Evolutionary conservation across 2,113 vertebrate species (phyloP), one percentile per base, ranked within the genome.

Genomic region (Pterocles orientalis): DNA sequence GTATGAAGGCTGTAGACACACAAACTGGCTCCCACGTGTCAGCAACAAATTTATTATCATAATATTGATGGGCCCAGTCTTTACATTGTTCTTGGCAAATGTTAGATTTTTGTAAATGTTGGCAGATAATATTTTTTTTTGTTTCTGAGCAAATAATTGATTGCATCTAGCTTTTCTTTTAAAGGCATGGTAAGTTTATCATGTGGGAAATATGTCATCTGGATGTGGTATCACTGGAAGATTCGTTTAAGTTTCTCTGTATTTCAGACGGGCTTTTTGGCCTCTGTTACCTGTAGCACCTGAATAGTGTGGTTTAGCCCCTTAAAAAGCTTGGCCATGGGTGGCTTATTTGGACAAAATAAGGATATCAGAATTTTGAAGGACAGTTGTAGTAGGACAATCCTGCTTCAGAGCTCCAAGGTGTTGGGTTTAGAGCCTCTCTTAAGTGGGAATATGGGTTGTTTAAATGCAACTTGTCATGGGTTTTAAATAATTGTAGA

Each of bases 281-380:
- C 5, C 14, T 13, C 6, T n/a, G 1, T 61, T 51, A 20, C 5
- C 31, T 77, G 5, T 54, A 62, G 36, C 12, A 51, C 23, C 6
- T 20, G 34, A 60, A 0, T 20, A 72, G 17, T 39, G 12, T 0
- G 0, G 8, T 70, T 66, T 58, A 28, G 6, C 43, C 41, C 4
- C 24, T 60, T 85, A n/a, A 77, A 66, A 61, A 54, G 5, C 56
- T 18, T 73, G 28, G 4, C 33, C 3, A 6, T 28, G 24, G 10
- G 56, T 77, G 41, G 18, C 28, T 91, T 7, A 14, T 70, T 78
- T 72, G 34, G 31, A 23, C 18, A 58, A 65, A 77, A 50, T 25
- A 56, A 79, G 12, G 47, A 8, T 60, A 69, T n/a, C 36, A 50
- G 29, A 61, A 31, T 70, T 92, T 73, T 69, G 66, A 77, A 77